Base-by-base conservation (phyloP, 2,888 invertebrate genomes). In the Epirrhoe alternata region DNA sequence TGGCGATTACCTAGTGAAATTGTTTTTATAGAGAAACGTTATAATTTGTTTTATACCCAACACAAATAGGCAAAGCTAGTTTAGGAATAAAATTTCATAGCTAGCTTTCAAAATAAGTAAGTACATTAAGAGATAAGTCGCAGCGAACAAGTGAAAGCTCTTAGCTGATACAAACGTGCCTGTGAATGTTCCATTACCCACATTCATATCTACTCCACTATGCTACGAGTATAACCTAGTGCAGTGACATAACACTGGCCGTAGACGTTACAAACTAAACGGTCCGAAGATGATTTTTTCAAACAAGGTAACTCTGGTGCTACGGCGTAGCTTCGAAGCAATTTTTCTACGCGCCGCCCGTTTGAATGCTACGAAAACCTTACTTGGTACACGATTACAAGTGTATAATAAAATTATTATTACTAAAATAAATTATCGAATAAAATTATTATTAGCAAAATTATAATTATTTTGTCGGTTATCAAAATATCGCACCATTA, bases 401-500 rank as follows among this genome's bases (percentile, higher is more conserved):
- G 12, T 35, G 35, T 10, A 35, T 6, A 6, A 35, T 35, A 35
- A 35, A 38, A 10, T 8, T 6, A 35, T 10, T 12, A 5, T 42
- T 42, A 4, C 12, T 12, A 0, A 12, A 42, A 2, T 42, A 12
- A 38, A 42, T 42, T 8, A 42, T 42, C 12, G 38, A 42, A 42
- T 42, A 42, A 42, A 38, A 38, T 38, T 10, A 42, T 42, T 47
- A 16, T 16, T 16, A 47, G 14, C 14, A 47, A 47, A 16, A 16
- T 47, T 6, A 16, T 47, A 47, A 14, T 14, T 14, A 47, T 47
- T 47, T 14, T 16, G 16, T 47, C 12, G 49, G 51, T 42, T 12
- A 14, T 17, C n/a, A 62, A 65, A 62, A 62, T 57, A 61, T 62
- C 14, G 53, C 49, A 54, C 17, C 61, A 53, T 66, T 66, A 66